Evolutionary conservation across 2,797 vertebrate species (phyloP), one percentile per base, ranked within the genome.

Genomic region (Neopelma chrysocephalum): DNA sequence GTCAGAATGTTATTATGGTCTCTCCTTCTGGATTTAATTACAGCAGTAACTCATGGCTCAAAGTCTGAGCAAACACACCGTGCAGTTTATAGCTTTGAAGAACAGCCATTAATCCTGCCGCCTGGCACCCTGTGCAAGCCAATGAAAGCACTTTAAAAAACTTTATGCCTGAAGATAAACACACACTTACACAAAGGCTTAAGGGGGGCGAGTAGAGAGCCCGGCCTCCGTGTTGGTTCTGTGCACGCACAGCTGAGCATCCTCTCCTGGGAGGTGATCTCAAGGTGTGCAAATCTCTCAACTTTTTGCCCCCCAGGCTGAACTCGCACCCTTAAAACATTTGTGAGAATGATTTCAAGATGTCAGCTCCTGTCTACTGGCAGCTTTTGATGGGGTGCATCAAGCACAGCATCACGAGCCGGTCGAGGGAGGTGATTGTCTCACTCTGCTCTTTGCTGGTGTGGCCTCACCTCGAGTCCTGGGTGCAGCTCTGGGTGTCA

Each of bases 11-110:
- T 97, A 96, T 97, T 97, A 97, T 58, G 94, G 92, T 83, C 94
- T 96, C 88, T 96, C 93, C 94, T 96, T 92, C 92, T 96, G 94
- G 96, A 97, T 97, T 96, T 98, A 97, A 98, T 97, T 97, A 97
- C 87, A 90, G 87, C 94, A 85, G 94, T 97, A 98, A 97, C 96
- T 98, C 97, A 97, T 65, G 81, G 89, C 90, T 95, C 93, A 94
- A 97, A 96, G 93, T 97, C 95, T 96, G 89, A 96, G 96, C 94
- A 97, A 97, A 96, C 90, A 93, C 80, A 93, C 89, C 66, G 15
- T 66, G 70, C 76, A 88, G 89, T 96, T 97, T 96, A 96, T 84
- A 66, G 96, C 75, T 92, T 83, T 96, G 94, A 96, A 94, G 93
- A 92, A 60, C 81, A 86, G 82, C 89, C 91, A 97, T 97, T 96